Percentiles rank a stretch among this genome's conserved stretches.
phyloP scores from a whole-genome alignment of 2,113 vertebrate genomes.

The Glaucidium brasilianum region DNA sequence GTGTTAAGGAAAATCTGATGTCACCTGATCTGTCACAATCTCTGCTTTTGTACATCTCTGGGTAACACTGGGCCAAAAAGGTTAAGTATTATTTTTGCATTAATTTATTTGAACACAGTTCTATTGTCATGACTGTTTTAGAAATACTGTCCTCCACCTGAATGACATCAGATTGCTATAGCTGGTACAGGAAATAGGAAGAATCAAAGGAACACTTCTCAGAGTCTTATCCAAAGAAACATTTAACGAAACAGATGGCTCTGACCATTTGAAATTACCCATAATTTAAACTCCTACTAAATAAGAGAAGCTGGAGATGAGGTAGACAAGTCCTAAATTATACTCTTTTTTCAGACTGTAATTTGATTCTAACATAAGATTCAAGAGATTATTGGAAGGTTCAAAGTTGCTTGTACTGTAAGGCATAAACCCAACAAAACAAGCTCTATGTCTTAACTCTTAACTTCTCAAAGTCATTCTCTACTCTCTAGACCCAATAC shows the following conservation, averaged over 20 bases:
- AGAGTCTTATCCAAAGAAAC: not conserved
- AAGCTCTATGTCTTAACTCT: not conserved
- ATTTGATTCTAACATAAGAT: not conserved
- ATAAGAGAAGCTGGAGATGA: not conserved
- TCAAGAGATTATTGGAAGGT: not conserved
- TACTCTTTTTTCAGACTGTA: not conserved
- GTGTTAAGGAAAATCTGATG: constrained; percentile 37
- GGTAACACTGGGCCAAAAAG: not conserved
- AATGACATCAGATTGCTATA: constrained; percentile 10
- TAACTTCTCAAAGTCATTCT: not conserved
- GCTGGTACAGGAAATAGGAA: constrained; percentile 12
- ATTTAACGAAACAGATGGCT: not conserved
- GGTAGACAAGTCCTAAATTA: not conserved
- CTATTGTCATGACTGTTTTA: constrained; percentile 24
- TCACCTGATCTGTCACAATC: constrained; percentile 1
- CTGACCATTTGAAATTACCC: not conserved
- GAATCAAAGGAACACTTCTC: not conserved
- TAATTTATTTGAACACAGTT: not conserved
- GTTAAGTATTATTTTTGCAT: constrained; percentile 14
- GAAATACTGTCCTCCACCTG: constrained; percentile 23
- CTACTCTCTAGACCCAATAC: not conserved
- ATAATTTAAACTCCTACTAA: not conserved
- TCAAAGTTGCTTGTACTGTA: not conserved
- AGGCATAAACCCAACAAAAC: not conserved
- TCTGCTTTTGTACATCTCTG: not conserved